Base-by-base conservation (phyloP, 2,113 vertebrate genomes). In the Zonotrichia leucophrys region DNA sequence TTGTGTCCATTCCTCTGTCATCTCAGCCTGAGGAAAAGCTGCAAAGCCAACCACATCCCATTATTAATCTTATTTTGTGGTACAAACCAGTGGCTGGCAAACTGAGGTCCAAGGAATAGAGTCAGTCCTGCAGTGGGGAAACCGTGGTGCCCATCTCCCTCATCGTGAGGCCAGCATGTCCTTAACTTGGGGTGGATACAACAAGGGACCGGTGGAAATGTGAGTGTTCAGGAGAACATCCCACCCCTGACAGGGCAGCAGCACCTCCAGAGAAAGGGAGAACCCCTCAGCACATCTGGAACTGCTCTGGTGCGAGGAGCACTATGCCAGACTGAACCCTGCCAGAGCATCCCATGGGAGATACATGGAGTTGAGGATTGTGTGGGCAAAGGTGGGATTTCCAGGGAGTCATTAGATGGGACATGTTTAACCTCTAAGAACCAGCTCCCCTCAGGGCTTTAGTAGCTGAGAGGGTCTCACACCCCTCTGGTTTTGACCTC, bases 291-390 rank as follows among this genome's bases (percentile, higher is more conserved):
- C 11, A 84, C 33, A 31, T 10, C 28, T 41, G 60, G 19, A 17
- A 52, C 28, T 0, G 0, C 12, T 62, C 17, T 15, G 41, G 33
- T 11, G 28, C 0, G 2, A 58, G 46, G 14, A 86, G 44, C 28
- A n/a, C 3, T 0, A 0, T 2, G n/a, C 9, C 0, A 4, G 25
- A 30, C 33, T 7, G 9, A 84, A 44, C 16, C 16, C 23, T 22
- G 50, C n/a, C 0, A 0, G 25, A 80, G 20, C 15, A 81, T 22
- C 64, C 46, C 1, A 0, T 3, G 24, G 49, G 46, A 87, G 55
- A 31, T 1, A 28, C 0, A 13, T 0, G 3, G 53, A 59, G 30
- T 0, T 20, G 18, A 86, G 62, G 49, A 80, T 5, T 30, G 35
- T 3, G 5, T 23, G 9, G 46, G 22, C 20, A 87, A 31, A 67